These are phyloP conservation scores for Stegodyphus dumicola DNA, from an alignment of 1,140 invertebrate genomes.

Conservation along the genomic window DNA sequence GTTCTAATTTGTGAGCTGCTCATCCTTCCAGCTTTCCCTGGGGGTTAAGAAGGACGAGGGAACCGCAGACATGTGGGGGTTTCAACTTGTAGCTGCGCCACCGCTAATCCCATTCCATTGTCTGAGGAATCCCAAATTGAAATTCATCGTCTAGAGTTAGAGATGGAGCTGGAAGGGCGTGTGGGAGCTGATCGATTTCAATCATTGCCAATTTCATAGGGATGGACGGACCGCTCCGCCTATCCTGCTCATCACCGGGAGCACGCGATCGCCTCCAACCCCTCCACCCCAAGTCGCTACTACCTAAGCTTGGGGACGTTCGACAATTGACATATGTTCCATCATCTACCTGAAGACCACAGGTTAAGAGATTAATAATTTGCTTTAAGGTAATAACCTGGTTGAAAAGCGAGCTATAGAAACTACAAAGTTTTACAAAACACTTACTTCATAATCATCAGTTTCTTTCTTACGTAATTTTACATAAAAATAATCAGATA, in stretches of 20 bases:
- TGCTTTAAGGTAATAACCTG: no score
- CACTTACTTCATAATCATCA: no score
- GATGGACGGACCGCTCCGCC: background rate
- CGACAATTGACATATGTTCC: background rate
- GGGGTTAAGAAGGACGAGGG: background rate
- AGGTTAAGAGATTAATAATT: no score
- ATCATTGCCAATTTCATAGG: constrained; percentile 58
- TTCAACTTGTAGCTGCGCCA: constrained; percentile 16
- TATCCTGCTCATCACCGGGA: background rate
- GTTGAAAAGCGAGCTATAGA: no score
- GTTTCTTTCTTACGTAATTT: no score
- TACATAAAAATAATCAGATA: no score
- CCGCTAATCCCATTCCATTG: constrained; percentile 31
- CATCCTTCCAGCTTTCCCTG: constrained; percentile 1
- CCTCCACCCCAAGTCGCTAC: background rate
- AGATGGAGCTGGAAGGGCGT: background rate
- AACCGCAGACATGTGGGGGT: background rate
- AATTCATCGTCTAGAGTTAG: constrained; percentile 43
- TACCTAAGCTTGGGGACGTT: background rate
- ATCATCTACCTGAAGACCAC: no score
- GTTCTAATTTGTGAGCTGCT: no score
- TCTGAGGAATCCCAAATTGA: constrained; percentile 39
- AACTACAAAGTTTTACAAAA: no score
- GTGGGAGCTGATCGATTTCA: constrained; percentile 46
- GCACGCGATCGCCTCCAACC: background rate